Evolutionary conservation across 2,113 vertebrate genomes (phyloP).

Genomic region (Crotalus helleri): DNA sequence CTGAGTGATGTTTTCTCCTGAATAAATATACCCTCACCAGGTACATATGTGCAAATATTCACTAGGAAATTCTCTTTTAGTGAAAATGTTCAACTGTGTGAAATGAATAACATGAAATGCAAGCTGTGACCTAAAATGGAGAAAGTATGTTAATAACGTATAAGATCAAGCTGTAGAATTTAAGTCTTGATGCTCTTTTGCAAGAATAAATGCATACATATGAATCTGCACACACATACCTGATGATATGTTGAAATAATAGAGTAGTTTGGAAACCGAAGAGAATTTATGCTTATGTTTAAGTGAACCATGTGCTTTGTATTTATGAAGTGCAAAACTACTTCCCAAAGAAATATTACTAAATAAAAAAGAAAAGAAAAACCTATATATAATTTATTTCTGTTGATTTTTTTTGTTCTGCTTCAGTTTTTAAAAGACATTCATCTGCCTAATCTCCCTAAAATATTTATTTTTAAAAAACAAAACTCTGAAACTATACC

Average conservation of each 20-base stretch:
- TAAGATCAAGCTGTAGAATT: constrained; percentile 57
- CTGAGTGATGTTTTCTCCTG: not conserved
- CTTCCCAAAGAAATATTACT: constrained; percentile 67
- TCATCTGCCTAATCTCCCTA: constrained; percentile 50
- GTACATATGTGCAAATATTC: not conserved
- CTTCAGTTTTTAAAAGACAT: constrained; percentile 63
- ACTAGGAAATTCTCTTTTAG: not conserved
- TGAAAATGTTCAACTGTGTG: constrained; percentile 35
- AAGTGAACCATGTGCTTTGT: constrained; percentile 65
- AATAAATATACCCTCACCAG: not conserved
- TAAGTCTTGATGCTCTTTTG: constrained; percentile 54
- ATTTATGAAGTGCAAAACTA: constrained; percentile 71
- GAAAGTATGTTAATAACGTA: constrained; percentile 50
- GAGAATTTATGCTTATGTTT: constrained; percentile 67
- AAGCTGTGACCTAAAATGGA: constrained; percentile 54
- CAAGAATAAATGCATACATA: constrained; percentile 22
- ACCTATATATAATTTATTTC: constrained; percentile 66
- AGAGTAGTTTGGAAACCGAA: constrained; percentile 71
- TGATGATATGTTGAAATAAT: constrained; percentile 50
- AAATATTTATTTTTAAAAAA: constrained; percentile 43
- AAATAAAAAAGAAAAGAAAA: constrained; percentile 44
- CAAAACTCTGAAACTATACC: constrained; percentile 21
- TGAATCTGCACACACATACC: not conserved
- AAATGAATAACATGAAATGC: constrained; percentile 48
- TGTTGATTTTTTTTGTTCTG: constrained; percentile 61